Conservation (phyloP, 2,113 vertebrate species). For the Nansenia antarctica region DNA sequence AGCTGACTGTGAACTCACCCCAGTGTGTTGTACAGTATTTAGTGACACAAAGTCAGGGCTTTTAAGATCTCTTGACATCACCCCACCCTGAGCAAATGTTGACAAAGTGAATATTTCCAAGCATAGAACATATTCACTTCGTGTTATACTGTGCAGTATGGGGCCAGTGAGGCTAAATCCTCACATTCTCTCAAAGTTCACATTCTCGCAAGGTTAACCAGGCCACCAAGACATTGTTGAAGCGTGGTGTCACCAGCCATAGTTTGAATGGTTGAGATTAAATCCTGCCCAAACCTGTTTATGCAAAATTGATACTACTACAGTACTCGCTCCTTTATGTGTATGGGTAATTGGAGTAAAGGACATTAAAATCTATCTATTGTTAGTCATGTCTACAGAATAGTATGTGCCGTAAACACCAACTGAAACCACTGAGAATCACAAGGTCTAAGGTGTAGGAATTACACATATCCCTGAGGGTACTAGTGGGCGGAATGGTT, state of each 20-base stretch:
- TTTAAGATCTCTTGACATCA: neutral
- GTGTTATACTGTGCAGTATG: neutral
- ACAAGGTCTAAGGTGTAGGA: neutral
- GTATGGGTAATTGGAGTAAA: too few relatives aligned
- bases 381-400: too few relatives aligned
- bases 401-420: neutral
- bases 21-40: too few relatives aligned
- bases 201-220: too few relatives aligned
- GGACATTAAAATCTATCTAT: too few relatives aligned
- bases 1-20: too few relatives aligned
- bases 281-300: too few relatives aligned
- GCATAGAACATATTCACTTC: neutral
- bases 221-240: neutral
- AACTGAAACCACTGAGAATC: too few relatives aligned
- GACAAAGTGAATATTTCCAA: neutral
- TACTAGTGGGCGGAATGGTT: neutral
- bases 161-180: neutral
- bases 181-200: neutral
- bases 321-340: too few relatives aligned
- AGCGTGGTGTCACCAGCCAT: too few relatives aligned
- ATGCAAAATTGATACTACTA: too few relatives aligned
- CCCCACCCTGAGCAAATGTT: constrained; percentile 12
- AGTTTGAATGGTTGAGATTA: too few relatives aligned
- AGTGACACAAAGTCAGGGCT: neutral
- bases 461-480: neutral